A percentile compares a stretch with the other conserved stretches of the same genome.
These are phyloP conservation scores for Athalia circularis DNA, from an alignment of 2,888 invertebrate genomes.

Conservation along the genomic window DNA sequence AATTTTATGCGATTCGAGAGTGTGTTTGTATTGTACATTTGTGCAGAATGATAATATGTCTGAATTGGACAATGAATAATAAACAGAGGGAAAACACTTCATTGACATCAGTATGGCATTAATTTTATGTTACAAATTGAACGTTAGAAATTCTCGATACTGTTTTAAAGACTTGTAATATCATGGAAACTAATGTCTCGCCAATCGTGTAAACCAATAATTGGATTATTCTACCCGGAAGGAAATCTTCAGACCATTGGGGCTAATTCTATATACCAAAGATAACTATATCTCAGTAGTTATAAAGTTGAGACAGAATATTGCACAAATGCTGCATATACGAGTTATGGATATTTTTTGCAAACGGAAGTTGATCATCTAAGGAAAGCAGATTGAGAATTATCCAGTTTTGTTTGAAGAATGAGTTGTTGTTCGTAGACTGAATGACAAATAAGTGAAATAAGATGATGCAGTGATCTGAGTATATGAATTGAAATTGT, in stretches of 20 bases:
- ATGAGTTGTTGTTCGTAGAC: too few relatives aligned
- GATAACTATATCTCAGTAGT: not conserved
- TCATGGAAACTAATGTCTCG: not conserved
- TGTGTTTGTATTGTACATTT: conserved; percentile 7
- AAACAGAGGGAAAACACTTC: not conserved
- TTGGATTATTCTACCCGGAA: not conserved
- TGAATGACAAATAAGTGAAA: not conserved
- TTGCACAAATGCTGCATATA: conserved; percentile 12
- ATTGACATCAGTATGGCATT: too few relatives aligned
- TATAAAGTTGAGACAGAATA: not conserved
- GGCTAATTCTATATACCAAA: not conserved
- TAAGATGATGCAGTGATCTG: not conserved
- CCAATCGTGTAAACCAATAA: not conserved
- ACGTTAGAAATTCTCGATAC: not conserved
- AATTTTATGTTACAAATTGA: not conserved
- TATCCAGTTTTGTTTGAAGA: not conserved
- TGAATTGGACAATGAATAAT: not conserved
- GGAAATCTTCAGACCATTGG: not conserved
- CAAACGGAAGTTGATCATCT: not conserved
- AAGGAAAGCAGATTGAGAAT: not conserved
- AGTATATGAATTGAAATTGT: not conserved
- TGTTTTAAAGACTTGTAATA: not conserved
- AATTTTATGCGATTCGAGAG: not conserved
- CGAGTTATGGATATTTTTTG: not conserved
- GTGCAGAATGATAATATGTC: conserved; percentile 1